Percentiles rank a stretch among this genome's conserved stretches.
Evolutionary conservation across 1,140 invertebrate genomes (phyloP).

Genomic region (Cydia splendana): DNA sequence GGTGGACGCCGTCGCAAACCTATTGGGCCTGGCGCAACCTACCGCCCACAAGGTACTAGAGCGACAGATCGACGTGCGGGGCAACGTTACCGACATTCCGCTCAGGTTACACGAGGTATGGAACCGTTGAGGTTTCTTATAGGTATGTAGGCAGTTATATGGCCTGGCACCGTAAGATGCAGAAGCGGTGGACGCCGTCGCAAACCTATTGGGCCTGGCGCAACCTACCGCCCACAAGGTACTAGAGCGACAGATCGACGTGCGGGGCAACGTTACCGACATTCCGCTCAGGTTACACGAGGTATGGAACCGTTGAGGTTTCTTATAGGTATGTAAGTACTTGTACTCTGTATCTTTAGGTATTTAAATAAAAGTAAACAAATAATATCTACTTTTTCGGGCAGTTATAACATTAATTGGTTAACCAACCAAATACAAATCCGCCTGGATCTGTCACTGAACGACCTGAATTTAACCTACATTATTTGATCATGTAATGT

Average conservation of each 20-base stretch:
- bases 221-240: conserved; percentile 88
- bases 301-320: conserved; percentile 76
- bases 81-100: conserved; percentile 97
- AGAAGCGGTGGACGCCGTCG: conserved; percentile 88
- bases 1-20: conserved; percentile 86
- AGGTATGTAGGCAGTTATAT: too few species aligned
- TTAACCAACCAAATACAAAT: too few species aligned
- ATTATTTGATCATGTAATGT: too few species aligned
- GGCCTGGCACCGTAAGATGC: conserved; percentile 86
- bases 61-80: conserved; percentile 95
- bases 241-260: conserved; percentile 95
- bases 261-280: conserved; percentile 96
- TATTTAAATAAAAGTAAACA: too few species aligned
- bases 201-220: conserved; percentile 89
- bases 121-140: conserved; percentile 30
- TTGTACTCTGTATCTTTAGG: too few species aligned
- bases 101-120: conserved; percentile 92
- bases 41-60: conserved; percentile 90
- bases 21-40: conserved; percentile 89
- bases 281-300: conserved; percentile 95
- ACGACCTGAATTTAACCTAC: too few species aligned
- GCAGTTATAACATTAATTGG: too few species aligned
- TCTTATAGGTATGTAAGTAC: too few species aligned
- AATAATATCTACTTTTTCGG: too few species aligned
- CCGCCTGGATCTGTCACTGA: too few species aligned